phyloP scores from a whole-genome alignment of 2,113 vertebrate genomes.

The Periophthalmodon schlosseri region DNA sequence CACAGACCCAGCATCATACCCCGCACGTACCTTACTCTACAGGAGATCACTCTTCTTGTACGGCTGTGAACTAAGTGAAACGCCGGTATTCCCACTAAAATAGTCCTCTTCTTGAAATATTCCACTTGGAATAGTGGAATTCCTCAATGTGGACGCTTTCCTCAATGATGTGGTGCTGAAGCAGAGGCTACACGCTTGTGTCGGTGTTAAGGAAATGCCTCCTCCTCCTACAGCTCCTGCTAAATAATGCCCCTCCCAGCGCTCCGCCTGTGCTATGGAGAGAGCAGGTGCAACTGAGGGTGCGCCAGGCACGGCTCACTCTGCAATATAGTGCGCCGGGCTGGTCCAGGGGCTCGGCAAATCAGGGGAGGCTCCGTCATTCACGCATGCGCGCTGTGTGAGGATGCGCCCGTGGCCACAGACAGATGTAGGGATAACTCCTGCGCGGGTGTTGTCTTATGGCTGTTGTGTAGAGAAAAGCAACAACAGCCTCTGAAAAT shows the following conservation, averaged over 20 bases:
- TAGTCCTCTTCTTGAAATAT: conserved; percentile 35
- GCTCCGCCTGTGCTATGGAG: conserved; percentile 53
- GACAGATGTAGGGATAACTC: conserved; percentile 25
- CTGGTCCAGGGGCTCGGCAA: conserved; percentile 51
- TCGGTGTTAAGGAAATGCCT: conserved; percentile 70
- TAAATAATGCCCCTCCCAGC: conserved; percentile 76
- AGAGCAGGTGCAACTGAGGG: conserved; percentile 74
- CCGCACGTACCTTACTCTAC: conserved; percentile 57
- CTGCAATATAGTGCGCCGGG: conserved; percentile 69
- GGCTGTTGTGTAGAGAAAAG: neutral
- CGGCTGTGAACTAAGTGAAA: conserved; percentile 59
- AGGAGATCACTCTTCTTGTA: conserved; percentile 48
- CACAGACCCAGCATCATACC: conserved; percentile 25
- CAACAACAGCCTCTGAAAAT: neutral
- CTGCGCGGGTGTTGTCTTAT: conserved; percentile 18
- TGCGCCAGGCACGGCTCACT: conserved; percentile 59
- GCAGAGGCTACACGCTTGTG: conserved; percentile 69
- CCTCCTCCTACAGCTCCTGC: conserved; percentile 64
- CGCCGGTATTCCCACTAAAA: conserved; percentile 56
- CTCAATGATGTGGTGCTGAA: conserved; percentile 74
- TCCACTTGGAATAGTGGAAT: conserved; percentile 42
- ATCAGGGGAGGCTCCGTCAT: conserved; percentile 48
- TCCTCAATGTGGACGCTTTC: conserved; percentile 68
- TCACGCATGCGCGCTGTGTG: conserved; percentile 69
- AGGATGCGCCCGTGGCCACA: conserved; percentile 40